Evolutionary conservation across 2,888 invertebrate genomes (phyloP), one percentile per base, ranked within the genome.

Genomic region (Eugnorisma glareosa): DNA sequence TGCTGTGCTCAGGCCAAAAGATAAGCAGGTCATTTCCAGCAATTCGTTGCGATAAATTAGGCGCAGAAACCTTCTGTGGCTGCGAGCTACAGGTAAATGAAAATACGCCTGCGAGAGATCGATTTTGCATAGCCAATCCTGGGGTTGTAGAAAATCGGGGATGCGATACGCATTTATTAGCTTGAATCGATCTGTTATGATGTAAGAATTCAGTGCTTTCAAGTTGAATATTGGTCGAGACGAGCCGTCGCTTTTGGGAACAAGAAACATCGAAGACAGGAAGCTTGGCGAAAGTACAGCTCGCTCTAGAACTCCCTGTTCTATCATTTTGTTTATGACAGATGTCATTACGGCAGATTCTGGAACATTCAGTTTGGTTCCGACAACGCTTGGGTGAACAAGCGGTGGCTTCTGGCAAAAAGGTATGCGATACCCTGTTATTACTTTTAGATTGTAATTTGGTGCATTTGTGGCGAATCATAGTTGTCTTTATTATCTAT

Each of bases 41-140:
- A 35, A 63, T 63, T 35, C 61, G 35, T 35, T 64, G 63, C 40
- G 40, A 66, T 40, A 66, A 66, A 63, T 63, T 63, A 24, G 24
- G 24, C 61, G 61, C 35, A 35, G 31, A 59, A 59, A 59, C 59
- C 31, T 10, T 8, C 40, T 40, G 31, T 31, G 31, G 31, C 31
- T 11, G 61, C 11, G 63, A 13, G 11, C 24, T 5, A 35, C 61
- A 35, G 21, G 4, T 15, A 43, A 43, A 43, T 43, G 43, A 43
- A 43, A 43, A 15, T 43, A 43, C 43, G 15, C 43, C 43, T 43
- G 43, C 15, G 43, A 43, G 43, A 43, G 43, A 15, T 43, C 15
- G 13, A 43, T 43, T 43, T 43, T 43, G 43, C 43, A 43, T 43
- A 43, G 43, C 15, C 15, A 15, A 15, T 15, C 43, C 15, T 43